A percentile compares a stretch with the other conserved stretches of the same genome.
Conservation (phyloP, 2,888 invertebrate genomes). For the Anodontia alba region DNA sequence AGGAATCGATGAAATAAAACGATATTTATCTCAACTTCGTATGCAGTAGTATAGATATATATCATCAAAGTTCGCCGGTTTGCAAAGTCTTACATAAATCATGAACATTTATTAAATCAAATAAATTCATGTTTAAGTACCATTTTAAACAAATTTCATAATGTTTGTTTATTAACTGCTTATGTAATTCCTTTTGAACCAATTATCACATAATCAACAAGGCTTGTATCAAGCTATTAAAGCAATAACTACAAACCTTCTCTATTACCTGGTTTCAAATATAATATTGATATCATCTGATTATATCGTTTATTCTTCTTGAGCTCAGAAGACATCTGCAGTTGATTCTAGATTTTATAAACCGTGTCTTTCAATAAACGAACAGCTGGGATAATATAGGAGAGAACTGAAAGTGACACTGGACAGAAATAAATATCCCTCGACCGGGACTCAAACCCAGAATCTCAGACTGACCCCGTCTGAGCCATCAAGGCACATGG, state of each 20-base stretch:
- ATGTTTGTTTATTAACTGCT: background rate
- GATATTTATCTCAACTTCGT: background rate
- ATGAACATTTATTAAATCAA: background rate
- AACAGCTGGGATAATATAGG: no score
- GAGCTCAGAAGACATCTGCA: no score
- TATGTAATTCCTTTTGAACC: constrained; percentile 3
- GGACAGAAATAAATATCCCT: no score
- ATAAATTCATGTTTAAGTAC: background rate
- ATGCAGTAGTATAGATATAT: background rate
- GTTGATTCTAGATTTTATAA: no score
- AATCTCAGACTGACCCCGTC: no score
- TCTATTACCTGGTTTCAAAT: no score
- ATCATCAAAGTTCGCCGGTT: background rate
- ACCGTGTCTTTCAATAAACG: no score
- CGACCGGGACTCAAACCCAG: no score
- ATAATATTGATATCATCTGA: no score
- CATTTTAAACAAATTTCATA: constrained; percentile 1
- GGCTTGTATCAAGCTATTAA: background rate
- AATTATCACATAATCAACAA: background rate
- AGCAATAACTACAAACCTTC: background rate
- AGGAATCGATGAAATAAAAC: background rate
- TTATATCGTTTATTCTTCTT: no score
- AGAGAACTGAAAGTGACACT: no score
- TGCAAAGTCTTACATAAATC: background rate
- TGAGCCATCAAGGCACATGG: no score